Conservation (phyloP, 2,797 vertebrate genomes). For the Urocyon cinereoargenteus region DNA sequence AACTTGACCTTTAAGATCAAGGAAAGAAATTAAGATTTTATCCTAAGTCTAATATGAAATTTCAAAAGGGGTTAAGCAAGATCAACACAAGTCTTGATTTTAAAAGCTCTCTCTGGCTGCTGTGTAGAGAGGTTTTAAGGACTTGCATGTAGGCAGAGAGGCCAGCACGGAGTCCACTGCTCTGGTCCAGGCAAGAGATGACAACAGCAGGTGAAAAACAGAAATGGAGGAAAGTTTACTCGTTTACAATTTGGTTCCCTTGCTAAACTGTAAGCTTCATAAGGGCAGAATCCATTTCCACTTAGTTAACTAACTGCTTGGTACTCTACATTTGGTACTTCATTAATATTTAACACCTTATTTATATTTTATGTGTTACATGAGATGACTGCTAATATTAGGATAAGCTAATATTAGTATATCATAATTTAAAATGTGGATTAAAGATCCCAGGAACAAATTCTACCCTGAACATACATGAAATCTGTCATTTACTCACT, state of each 20-base stretch:
- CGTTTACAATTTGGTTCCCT: not conserved
- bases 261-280: not conserved
- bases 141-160: not conserved
- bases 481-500: not conserved
- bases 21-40: not conserved
- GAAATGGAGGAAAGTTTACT: not conserved
- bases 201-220: not conserved
- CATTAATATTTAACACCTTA: not conserved
- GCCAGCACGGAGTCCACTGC: not conserved
- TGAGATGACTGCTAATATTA: not conserved
- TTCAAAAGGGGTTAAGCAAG: not conserved
- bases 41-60: not conserved
- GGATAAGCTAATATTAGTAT: not conserved
- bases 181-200: not conserved
- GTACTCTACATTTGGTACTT: not conserved
- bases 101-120: not conserved
- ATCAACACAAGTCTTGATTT: not conserved
- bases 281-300: not conserved
- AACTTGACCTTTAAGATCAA: not conserved
- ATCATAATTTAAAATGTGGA: not conserved
- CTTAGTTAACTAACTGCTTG: not conserved
- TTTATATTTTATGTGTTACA: not conserved
- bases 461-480: not conserved
- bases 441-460: slow-evolving; percentile 20
- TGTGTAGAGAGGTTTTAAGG: not conserved